A percentile compares a stretch with the other conserved stretches of the same genome.
phyloP scores from a whole-genome alignment of 2,888 invertebrate species.

The Apotomis capreana region DNA sequence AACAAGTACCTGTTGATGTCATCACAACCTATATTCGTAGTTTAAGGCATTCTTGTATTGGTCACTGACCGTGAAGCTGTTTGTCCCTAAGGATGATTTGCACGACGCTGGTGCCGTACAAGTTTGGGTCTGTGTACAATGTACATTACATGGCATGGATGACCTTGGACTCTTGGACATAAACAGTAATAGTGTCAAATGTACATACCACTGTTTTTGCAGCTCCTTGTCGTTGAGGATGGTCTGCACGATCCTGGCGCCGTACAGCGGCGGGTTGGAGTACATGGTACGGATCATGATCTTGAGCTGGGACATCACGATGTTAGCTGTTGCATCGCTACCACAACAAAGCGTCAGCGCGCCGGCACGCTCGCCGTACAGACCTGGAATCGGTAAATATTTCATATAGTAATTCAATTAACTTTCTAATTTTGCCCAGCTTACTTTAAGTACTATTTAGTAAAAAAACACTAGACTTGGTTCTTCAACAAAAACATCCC shows the following conservation, averaged over 20 bases:
- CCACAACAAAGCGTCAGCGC: conserved; percentile 91
- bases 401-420: too few species aligned
- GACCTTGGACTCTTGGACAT: conserved; percentile 85
- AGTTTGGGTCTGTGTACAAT: conserved; percentile 93
- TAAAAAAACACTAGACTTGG: too few species aligned
- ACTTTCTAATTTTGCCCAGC: too few species aligned
- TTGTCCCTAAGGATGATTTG: conserved; percentile 90
- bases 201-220: conserved; percentile 87
- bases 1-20: too few species aligned
- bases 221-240: conserved; percentile 90
- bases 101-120: conserved; percentile 96
- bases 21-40: too few species aligned
- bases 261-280: conserved; percentile 98
- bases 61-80: conserved; percentile 89
- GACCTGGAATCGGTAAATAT: conserved; percentile 62
- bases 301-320: conserved; percentile 96
- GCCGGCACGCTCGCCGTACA: conserved; percentile 96
- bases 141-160: conserved; percentile 92
- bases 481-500: too few species aligned
- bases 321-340: conserved; percentile 90
- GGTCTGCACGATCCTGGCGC: conserved; percentile 93
- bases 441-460: too few species aligned
- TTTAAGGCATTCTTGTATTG: conserved; percentile 47
- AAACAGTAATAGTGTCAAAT: neutral
- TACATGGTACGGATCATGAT: conserved; percentile 97